A percentile compares a stretch with the other conserved stretches of the same genome.
Conservation (phyloP, 2,797 vertebrate species). For the Tolypeutes matacus region DNA sequence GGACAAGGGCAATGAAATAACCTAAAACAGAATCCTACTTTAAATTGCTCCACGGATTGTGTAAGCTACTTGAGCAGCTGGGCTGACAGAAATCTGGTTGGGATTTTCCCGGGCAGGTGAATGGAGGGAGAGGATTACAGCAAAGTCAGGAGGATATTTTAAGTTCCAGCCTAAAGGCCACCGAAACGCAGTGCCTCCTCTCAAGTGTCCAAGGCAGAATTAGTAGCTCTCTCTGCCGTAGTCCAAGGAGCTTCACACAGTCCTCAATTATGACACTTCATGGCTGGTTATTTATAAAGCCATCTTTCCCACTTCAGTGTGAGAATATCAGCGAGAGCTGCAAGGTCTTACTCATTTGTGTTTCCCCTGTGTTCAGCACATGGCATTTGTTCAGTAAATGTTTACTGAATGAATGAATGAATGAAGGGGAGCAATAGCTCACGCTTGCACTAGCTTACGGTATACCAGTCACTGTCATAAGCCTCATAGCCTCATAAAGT, state of each 20-base stretch:
- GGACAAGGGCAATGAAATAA: background rate
- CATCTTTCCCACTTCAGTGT: rapidly evolving
- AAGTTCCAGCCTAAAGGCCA: rapidly evolving
- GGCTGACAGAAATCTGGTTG: rapidly evolving
- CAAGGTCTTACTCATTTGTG: background rate
- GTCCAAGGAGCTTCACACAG: background rate
- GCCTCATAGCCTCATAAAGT: rapidly evolving
- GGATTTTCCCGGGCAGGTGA: background rate
- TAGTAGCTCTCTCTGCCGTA: rapidly evolving
- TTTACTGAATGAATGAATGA: background rate
- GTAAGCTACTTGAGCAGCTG: background rate
- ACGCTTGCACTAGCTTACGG: rapidly evolving
- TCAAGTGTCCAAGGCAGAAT: rapidly evolving
- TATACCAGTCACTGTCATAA: rapidly evolving
- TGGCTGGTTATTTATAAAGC: rapidly evolving
- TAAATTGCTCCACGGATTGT: rapidly evolving
- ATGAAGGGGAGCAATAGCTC: rapidly evolving
- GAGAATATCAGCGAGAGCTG: background rate
- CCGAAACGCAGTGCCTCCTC: background rate
- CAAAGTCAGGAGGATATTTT: background rate
- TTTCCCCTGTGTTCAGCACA: rapidly evolving
- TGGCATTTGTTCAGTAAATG: rapidly evolving
- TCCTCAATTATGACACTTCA: rapidly evolving
- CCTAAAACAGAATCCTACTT: background rate
- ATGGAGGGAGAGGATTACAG: background rate